A percentile compares a stretch with the other conserved stretches of the same genome.
Conservation (phyloP, 2,888 invertebrate genomes). For the Drosophila mettleri region DNA sequence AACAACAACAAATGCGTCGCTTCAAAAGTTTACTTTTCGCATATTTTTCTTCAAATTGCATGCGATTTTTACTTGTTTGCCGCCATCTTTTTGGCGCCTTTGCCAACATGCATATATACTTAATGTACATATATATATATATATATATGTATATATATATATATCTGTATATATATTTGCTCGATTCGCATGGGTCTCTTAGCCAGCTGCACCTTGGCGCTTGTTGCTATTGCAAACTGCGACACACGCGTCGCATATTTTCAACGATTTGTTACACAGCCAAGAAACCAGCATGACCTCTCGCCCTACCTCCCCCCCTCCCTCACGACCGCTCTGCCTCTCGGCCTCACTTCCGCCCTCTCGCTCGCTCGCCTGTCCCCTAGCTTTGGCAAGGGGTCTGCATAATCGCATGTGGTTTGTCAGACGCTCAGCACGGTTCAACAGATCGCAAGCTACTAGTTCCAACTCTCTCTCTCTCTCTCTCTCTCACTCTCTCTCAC, state of each 20-base stretch:
- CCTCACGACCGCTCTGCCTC: neutral
- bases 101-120: constrained; percentile 34
- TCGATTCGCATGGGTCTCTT: constrained; percentile 8
- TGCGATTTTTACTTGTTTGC: constrained; percentile 79
- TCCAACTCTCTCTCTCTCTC: neutral
- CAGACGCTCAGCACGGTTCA: constrained; percentile 63
- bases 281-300: constrained; percentile 21
- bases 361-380: neutral
- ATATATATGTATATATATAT: neutral
- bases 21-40: constrained; percentile 80
- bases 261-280: constrained; percentile 66
- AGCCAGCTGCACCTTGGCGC: constrained; percentile 59
- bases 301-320: neutral
- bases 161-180: constrained; percentile 3
- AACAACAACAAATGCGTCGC: constrained; percentile 71
- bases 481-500: neutral
- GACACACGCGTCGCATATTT: constrained; percentile 75
- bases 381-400: constrained; percentile 29
- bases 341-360: neutral
- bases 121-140: constrained; percentile 14
- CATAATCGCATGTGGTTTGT: constrained; percentile 76
- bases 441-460: constrained; percentile 46
- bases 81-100: constrained; percentile 72
- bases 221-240: constrained; percentile 55
- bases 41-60: constrained; percentile 80